Conservation (phyloP, 2,797 vertebrate species). For the Steatocranus sp. region DNA sequence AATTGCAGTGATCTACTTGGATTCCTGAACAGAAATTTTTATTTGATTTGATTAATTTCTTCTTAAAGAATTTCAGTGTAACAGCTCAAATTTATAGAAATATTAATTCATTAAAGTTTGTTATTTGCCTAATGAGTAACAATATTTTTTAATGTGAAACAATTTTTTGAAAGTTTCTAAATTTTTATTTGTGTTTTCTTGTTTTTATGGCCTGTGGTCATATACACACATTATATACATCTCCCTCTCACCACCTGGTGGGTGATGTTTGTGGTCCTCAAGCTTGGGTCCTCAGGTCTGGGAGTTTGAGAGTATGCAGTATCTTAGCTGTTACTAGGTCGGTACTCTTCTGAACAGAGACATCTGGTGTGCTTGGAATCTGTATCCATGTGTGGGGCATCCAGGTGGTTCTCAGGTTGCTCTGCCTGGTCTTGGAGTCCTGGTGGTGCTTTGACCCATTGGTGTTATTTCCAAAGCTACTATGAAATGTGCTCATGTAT, state of each 20-base stretch:
- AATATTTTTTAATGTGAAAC: not conserved
- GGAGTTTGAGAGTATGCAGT: not conserved
- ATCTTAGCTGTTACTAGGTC: not conserved
- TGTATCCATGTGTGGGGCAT: not conserved
- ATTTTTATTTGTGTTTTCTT: not conserved
- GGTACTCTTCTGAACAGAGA: not conserved
- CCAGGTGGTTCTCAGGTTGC: not conserved
- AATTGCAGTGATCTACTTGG: not conserved
- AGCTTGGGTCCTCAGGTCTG: not conserved
- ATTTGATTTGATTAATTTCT: not conserved
- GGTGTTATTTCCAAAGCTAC: not conserved
- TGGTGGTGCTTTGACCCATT: not conserved
- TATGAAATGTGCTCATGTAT: not conserved
- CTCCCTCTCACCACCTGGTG: not conserved
- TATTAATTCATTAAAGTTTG: not conserved
- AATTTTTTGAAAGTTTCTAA: not conserved
- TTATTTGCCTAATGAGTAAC: not conserved
- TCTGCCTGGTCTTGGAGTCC: not conserved
- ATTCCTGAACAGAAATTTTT: not conserved
- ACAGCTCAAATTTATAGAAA: not conserved
- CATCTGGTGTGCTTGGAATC: not conserved
- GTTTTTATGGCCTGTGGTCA: not conserved
- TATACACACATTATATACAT: not conserved
- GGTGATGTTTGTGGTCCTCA: not conserved
- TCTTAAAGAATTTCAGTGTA: not conserved